Percentiles rank a stretch among this genome's conserved stretches.
Evolutionary conservation across 2,113 vertebrate genomes (phyloP).

Genomic region (Corvus moneduloides): DNA sequence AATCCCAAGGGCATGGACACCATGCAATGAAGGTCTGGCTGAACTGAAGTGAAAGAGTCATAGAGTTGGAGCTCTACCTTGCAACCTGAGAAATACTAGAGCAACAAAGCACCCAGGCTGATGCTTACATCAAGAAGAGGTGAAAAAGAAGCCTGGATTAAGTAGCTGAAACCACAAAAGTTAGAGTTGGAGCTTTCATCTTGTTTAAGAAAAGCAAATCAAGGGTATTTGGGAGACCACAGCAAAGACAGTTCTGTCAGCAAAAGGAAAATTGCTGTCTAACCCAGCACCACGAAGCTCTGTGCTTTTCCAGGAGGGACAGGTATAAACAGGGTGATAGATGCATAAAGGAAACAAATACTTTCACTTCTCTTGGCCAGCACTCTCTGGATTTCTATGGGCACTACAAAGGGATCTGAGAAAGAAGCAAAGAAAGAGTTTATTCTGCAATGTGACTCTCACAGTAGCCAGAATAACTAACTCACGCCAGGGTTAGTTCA

Average conservation of each 20-base stretch:
- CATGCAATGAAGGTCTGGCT: neutral
- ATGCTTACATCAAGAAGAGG: neutral
- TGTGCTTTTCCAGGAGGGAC: neutral
- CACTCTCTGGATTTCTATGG: neutral
- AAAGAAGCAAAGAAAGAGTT: neutral
- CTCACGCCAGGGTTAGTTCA: neutral
- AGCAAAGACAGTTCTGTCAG: neutral
- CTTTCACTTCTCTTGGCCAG: neutral
- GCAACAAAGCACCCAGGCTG: neutral
- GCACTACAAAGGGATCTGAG: neutral
- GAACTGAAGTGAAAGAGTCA: neutral
- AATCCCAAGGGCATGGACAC: neutral
- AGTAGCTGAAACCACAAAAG: neutral
- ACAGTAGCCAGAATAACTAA: neutral
- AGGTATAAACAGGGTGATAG: neutral
- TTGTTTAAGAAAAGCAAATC: neutral
- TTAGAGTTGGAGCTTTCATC: neutral
- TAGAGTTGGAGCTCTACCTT: neutral
- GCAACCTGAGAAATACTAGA: neutral
- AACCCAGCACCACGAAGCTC: neutral
- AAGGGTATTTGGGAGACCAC: neutral
- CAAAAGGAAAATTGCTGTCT: neutral
- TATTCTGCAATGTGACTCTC: neutral
- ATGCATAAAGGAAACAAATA: neutral
- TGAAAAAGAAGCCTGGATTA: neutral